These are phyloP conservation scores for Heliothis peltigera DNA, from an alignment of 2,888 invertebrate species.

Conservation along the genomic window DNA sequence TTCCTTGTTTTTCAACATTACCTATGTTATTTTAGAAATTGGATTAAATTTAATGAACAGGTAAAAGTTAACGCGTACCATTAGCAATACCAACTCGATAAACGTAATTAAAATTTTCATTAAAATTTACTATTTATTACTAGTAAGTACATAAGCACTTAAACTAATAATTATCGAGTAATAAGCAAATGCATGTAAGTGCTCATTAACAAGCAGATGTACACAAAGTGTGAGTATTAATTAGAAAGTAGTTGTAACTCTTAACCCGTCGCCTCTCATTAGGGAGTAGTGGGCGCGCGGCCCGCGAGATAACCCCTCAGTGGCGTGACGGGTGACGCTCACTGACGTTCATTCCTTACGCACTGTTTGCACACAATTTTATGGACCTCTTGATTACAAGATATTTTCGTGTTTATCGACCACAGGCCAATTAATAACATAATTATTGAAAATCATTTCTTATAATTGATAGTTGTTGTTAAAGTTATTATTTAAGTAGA, in stretches of 20 bases:
- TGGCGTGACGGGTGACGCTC: conserved; percentile 79
- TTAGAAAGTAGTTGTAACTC: conserved; percentile 72
- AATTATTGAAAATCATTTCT: conserved; percentile 42
- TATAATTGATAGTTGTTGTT: conserved; percentile 41
- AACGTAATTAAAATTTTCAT: not conserved
- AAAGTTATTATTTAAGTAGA: conserved; percentile 18
- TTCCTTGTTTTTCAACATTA: not conserved
- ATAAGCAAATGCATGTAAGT: conserved; percentile 11
- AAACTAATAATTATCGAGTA: not conserved
- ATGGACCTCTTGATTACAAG: conserved; percentile 29
- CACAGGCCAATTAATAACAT: conserved; percentile 39
- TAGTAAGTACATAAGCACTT: not conserved
- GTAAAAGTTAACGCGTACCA: conserved; percentile 6
- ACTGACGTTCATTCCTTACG: conserved; percentile 66
- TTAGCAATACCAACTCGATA: not conserved
- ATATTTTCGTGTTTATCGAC: conserved; percentile 53
- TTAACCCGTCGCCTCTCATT: conserved; percentile 71
- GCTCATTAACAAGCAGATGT: conserved; percentile 36
- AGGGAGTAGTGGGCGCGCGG: conserved; percentile 64
- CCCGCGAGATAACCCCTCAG: conserved; percentile 76
- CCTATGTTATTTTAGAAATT: not conserved
- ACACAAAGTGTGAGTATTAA: conserved; percentile 58
- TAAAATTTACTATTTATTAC: not conserved
- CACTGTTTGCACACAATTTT: conserved; percentile 53
- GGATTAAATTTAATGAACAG: not conserved